Evolutionary conservation across 2,888 invertebrate genomes (phyloP), one percentile per base, ranked within the genome.

Genomic region (Barypeithes pellucidus): DNA sequence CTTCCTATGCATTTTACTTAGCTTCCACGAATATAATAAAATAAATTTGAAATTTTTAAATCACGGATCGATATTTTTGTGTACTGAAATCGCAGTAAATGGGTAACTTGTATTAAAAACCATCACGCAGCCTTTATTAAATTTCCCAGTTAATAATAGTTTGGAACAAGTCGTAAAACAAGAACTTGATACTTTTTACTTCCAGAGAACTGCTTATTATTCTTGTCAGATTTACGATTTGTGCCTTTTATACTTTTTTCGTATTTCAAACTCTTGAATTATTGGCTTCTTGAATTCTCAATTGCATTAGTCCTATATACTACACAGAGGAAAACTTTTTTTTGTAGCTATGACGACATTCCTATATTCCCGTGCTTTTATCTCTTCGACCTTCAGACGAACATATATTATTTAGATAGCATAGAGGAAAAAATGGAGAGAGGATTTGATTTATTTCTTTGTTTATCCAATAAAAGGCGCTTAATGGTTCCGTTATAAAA

Each of bases 221-320:
- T 50, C 24, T 24, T 50, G 1, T 12, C 24, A 50, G 12, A 50
- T 22, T n/a, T 24, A n/a, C 24, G 50, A 50, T 50, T 50, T 24
- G 22, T 50, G n/a, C 12, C 12, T 20, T 22, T 12, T 9, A 3
- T 47, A 11, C 11, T 47, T 50, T n/a, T 50, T 24, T 24, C 22
- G 22, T 50, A 22, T 50, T 50, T 50, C 3, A n/a, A 50, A 50
- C 50, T 50, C 22, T 24, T n/a, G 20, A 20, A 24, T 24, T 50
- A 50, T 47, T 47, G 47, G 50, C 24, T 50, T 24, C n/a, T 22
- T 24, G 24, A 24, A 24, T 50, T 50, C 24, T 50, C 22, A 50
- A n/a, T 50, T 50, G 50, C 50, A 24, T 50, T 50, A 50, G 22
- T 50, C 50, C 22, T 50, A 50, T 47, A 47, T 50, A 50, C 50